Percentiles rank a stretch among this genome's conserved stretches.
Conservation (phyloP, 2,888 invertebrate species). For the Torymus tubicola region DNA sequence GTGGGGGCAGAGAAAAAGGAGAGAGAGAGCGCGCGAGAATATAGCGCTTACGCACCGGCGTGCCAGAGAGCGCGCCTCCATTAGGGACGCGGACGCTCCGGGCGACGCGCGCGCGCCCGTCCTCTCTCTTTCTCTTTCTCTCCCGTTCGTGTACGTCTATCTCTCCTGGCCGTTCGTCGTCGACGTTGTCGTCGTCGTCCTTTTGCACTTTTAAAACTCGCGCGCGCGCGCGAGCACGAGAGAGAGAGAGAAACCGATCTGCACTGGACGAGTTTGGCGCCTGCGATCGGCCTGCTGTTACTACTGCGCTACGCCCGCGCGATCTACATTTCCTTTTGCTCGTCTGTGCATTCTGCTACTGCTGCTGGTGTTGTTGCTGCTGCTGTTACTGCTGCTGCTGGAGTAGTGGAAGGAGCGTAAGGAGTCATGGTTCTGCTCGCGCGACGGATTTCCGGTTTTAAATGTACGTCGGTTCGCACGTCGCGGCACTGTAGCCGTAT, state of each 20-base stretch:
- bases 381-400: slow-evolving; percentile 3
- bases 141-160: background rate
- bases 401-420: background rate
- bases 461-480: slow-evolving; percentile 62
- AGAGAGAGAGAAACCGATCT: too few relatives aligned
- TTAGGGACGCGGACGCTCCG: slow-evolving; percentile 71
- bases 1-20: slow-evolving; percentile 30
- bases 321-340: background rate
- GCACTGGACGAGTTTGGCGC: background rate
- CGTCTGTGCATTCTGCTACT: background rate
- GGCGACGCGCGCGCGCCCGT: slow-evolving; percentile 66
- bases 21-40: slow-evolving; percentile 47
- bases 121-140: background rate
- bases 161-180: background rate
- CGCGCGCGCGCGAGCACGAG: background rate
- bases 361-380: background rate
- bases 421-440: slow-evolving; percentile 52
- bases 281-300: background rate
- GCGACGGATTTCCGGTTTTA: slow-evolving; percentile 58
- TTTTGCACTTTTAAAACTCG: slow-evolving; percentile 16
- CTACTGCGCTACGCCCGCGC: background rate
- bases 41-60: slow-evolving; percentile 63
- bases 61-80: slow-evolving; percentile 64
- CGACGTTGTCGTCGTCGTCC: too few relatives aligned
- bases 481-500: background rate